These are phyloP conservation scores for Drosophila asahinai DNA, from an alignment of 1,140 invertebrate species.

Conservation along the genomic window DNA sequence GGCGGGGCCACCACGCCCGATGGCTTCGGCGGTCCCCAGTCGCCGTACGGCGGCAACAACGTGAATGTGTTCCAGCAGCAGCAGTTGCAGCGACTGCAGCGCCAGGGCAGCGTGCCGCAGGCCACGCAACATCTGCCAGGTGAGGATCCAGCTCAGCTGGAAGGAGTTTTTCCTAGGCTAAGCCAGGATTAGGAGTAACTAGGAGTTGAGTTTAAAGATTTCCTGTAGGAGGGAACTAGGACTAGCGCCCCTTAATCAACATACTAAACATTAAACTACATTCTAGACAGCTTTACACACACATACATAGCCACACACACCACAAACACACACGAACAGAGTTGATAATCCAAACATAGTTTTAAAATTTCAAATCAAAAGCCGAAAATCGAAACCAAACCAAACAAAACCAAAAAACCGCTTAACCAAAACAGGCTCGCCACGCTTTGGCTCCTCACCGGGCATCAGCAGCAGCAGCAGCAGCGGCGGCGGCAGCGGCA, in stretches of 20 bases:
- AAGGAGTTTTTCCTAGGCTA: background rate
- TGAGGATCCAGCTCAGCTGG: slow-evolving; percentile 72
- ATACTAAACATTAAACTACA: slow-evolving; percentile 60
- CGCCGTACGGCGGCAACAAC: slow-evolving; percentile 84
- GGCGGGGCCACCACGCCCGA: slow-evolving; percentile 73
- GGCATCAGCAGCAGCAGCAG: slow-evolving; percentile 58
- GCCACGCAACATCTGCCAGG: slow-evolving; percentile 90
- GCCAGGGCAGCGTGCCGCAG: slow-evolving; percentile 88
- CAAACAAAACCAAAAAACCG: slow-evolving; percentile 41
- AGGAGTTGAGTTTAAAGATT: slow-evolving; percentile 1
- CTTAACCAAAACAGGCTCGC: slow-evolving; percentile 84
- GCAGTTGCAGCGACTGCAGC: slow-evolving; percentile 87
- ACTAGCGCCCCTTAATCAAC: slow-evolving; percentile 34
- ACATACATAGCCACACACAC: slow-evolving; percentile 37
- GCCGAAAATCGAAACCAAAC: slow-evolving; percentile 43
- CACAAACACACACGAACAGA: slow-evolving; percentile 36
- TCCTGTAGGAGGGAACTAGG: background rate
- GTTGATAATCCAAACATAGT: slow-evolving; percentile 51
- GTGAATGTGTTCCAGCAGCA: slow-evolving; percentile 75
- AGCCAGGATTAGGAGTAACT: background rate
- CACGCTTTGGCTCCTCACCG: slow-evolving; percentile 77
- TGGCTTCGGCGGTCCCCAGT: slow-evolving; percentile 85
- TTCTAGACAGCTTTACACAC: slow-evolving; percentile 54
- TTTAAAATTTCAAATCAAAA: slow-evolving; percentile 69
- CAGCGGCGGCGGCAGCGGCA: slow-evolving; percentile 15